A percentile compares a stretch with the other conserved stretches of the same genome.
These are phyloP conservation scores for Machimus rusticus DNA, from an alignment of 2,888 invertebrate genomes.

Conservation along the genomic window DNA sequence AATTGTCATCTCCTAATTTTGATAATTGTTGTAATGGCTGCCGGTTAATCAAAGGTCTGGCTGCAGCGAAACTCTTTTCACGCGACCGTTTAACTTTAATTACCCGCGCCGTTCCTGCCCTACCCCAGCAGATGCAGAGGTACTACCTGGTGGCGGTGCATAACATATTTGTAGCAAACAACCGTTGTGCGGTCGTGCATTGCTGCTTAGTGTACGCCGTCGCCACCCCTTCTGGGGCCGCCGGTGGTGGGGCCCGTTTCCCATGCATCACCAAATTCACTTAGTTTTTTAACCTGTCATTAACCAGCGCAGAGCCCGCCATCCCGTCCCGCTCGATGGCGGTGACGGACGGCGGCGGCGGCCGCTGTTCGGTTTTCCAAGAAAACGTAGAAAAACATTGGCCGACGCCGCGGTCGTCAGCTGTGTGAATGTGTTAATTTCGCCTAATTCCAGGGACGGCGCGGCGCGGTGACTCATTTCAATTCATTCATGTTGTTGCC, in stretches of 20 bases:
- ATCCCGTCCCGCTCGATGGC: not conserved
- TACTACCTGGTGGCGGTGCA: not conserved
- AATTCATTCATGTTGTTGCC: not conserved
- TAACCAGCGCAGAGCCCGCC: not conserved
- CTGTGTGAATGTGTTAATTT: not conserved
- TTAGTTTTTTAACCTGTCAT: not conserved
- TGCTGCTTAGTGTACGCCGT: not conserved
- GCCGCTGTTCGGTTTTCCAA: not conserved
- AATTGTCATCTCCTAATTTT: constrained; percentile 38
- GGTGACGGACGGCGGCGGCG: not conserved
- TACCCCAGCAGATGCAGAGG: not conserved
- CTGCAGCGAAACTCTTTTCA: not conserved
- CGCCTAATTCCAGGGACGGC: not conserved
- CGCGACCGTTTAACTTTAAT: not conserved
- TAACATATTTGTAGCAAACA: not conserved
- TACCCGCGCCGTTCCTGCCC: not conserved
- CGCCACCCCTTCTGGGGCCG: not conserved
- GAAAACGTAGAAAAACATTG: not conserved
- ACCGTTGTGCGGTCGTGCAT: not conserved
- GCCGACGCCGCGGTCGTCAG: not conserved
- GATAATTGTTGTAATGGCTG: constrained; percentile 8
- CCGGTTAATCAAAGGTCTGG: constrained; percentile 9
- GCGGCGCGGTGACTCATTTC: not conserved
- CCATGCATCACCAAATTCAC: not conserved
- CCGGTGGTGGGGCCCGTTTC: not conserved